Conservation (phyloP, 2,888 invertebrate species). For the Pediacus dermestoides region DNA sequence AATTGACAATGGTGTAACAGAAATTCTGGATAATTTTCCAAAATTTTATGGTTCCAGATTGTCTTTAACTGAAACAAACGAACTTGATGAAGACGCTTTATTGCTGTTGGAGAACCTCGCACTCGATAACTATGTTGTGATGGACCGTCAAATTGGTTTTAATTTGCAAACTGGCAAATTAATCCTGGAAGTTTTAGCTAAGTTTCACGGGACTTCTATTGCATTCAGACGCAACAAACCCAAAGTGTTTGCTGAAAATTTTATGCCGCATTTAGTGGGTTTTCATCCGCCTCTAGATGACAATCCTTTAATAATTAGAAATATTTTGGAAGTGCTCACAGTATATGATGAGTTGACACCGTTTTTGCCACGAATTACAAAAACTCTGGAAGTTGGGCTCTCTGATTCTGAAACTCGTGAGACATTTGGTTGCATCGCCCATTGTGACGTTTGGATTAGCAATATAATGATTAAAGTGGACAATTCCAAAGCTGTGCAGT, state of each 20-base stretch:
- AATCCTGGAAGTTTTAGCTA: constrained; percentile 14
- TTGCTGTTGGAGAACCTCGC: constrained; percentile 21
- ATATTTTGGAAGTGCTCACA: no score
- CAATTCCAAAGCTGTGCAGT: constrained; percentile 20
- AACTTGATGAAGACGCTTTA: constrained; percentile 16
- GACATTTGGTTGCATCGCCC: constrained; percentile 53
- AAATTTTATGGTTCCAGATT: constrained; percentile 18
- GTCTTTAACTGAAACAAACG: constrained; percentile 9
- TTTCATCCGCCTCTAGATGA: no score
- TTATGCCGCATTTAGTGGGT: no score
- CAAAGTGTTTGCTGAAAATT: constrained; percentile 7
- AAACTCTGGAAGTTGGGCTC: no score
- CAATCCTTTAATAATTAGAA: no score
- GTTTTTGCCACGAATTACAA: no score
- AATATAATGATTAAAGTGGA: constrained; percentile 54
- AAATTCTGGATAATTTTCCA: constrained; percentile 15
- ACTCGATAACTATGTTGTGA: constrained; percentile 9
- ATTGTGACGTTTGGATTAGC: constrained; percentile 58
- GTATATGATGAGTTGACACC: no score
- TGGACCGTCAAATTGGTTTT: constrained; percentile 16
- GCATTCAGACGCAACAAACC: constrained; percentile 15
- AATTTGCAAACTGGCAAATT: constrained; percentile 12
- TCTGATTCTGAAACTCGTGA: no score
- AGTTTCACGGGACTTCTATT: constrained; percentile 16
- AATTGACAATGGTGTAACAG: constrained; percentile 11